Base-by-base conservation (phyloP, 2,888 invertebrate genomes). In the Dryobotodes eremita region DNA sequence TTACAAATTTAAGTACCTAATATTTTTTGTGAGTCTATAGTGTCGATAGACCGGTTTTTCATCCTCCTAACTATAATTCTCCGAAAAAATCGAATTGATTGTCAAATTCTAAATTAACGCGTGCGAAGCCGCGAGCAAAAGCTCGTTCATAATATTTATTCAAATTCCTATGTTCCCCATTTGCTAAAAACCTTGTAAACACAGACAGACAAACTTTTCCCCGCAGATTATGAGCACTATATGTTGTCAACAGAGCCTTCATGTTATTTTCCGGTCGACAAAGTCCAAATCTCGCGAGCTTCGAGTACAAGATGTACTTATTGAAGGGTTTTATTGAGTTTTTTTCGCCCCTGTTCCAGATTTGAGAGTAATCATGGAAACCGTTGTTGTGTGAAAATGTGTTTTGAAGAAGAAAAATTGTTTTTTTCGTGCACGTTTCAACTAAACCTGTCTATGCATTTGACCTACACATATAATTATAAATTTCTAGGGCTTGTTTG, bases 261-360 rank as follows among this genome's bases (percentile, higher is more conserved):
- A 26, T 77, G 76, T 78, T 82, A 85, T 87, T 82, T 87, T 84
- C 77, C 82, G 46, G 64, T 20, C 82, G 85, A 74, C 69, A 69
- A 31, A 46, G 15, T 53, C 55, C 48, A 15, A 73, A 71, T 68
- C 71, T 42, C n/a, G 6, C 61, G 55, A 74, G 17, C 46, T 75
- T 42, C 36, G 48, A 73, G 31, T 77, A 68, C 75, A 75, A 62
- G 13, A 62, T 61, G 59, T 83, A 61, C 53, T 77, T 72, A 79
- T 71, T 73, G 61, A 70, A 42, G 23, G 50, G 75, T n/a, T 75
- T 86, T 75, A 78, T 65, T 72, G 69, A 79, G 70, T 69, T 79
- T 75, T n/a, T 80, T 70, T 71, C 55, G 36, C 75, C 71, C 42
- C 31, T 48, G 57, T 64, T 53, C 50, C 71, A 75, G 77, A 65